These are phyloP conservation scores for Tetraneura akinire DNA, from an alignment of 1,140 invertebrate species.

Conservation along the genomic window DNA sequence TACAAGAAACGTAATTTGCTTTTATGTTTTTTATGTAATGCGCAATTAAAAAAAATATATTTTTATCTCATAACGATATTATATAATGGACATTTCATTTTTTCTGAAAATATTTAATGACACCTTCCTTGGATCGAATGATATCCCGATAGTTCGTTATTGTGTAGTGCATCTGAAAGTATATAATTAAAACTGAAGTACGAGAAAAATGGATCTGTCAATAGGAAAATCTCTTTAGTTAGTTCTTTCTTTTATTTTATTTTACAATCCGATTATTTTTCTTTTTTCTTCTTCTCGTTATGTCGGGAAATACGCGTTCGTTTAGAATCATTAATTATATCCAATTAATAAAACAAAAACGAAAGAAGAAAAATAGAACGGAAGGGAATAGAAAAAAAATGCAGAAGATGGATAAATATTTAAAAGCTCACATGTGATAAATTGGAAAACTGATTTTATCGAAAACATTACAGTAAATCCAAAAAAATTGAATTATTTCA, in stretches of 20 bases:
- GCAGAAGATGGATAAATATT: too few species aligned
- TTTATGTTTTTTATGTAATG: background rate
- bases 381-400: background rate
- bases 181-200: background rate
- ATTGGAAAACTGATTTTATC: too few species aligned
- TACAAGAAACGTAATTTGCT: background rate
- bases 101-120: background rate
- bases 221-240: background rate
- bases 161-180: background rate
- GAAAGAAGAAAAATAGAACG: background rate
- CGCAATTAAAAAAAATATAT: background rate
- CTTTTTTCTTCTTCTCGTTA: background rate
- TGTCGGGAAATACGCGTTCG: background rate
- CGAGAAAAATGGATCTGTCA: background rate
- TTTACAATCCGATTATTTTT: too few species aligned
- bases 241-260: background rate
- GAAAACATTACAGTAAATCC: background rate
- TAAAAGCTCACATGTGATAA: too few species aligned
- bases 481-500: background rate
- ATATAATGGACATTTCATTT: too few species aligned
- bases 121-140: background rate
- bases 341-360: background rate
- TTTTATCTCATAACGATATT: background rate
- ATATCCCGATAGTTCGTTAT: background rate
- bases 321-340: slow-evolving; percentile 14